Evolutionary conservation across 2,113 vertebrate species (phyloP).

Genomic region (Neomonachus schauinslandi): DNA sequence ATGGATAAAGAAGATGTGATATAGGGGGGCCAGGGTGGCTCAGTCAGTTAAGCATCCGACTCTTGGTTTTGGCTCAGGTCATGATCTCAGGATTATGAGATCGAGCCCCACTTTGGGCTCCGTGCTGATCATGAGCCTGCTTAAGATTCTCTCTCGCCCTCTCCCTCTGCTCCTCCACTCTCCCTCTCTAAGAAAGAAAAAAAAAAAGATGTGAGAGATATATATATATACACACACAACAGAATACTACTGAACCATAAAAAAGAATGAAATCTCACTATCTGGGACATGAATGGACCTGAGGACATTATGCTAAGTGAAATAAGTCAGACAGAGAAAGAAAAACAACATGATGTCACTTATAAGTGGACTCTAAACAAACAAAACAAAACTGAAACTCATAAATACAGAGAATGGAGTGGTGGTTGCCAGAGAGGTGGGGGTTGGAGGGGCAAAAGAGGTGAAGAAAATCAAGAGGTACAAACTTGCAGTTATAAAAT

Average conservation of each 20-base stretch:
- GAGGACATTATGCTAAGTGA: background rate
- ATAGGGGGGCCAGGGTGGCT: background rate
- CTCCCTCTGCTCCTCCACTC: background rate
- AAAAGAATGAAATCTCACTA: background rate
- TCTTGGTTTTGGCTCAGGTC: background rate
- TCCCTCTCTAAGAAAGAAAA: background rate
- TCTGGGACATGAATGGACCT: background rate
- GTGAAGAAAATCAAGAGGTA: background rate
- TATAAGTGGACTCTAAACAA: background rate
- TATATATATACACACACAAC: background rate
- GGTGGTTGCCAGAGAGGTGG: background rate
- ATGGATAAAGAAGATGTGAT: background rate
- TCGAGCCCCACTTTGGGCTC: background rate
- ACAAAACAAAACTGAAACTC: background rate
- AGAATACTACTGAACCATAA: background rate
- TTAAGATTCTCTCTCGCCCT: background rate
- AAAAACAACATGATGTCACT: background rate
- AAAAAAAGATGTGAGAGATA: background rate
- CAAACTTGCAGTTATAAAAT: background rate
- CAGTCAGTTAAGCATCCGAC: background rate
- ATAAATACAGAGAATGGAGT: background rate
- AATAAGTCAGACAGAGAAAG: background rate
- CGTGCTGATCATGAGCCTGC: background rate
- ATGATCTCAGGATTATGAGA: background rate
- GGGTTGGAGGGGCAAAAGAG: background rate